Base-by-base conservation (phyloP, 2,113 vertebrate genomes). In the Manacus vitellinus region DNA sequence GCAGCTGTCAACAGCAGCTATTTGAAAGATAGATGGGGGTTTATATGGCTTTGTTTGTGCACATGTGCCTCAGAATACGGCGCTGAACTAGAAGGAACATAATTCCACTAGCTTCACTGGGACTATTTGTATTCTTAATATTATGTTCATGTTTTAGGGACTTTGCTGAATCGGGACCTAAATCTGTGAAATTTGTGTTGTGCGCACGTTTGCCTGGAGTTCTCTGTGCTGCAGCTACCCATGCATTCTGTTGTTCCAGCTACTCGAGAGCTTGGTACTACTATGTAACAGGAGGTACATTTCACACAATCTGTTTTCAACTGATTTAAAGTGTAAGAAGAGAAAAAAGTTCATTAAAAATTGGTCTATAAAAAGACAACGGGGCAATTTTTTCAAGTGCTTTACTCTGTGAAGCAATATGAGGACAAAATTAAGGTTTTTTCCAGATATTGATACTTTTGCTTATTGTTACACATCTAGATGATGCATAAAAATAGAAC, bases 1-100 rank as follows among this genome's bases (percentile, higher is more conserved):
- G 94, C 91, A 95, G 91, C 96, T 92, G 96, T 91, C 96, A 96
- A 31, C 16, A 1, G 83, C 35, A 81, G 89, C 95, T 79, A 56
- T 97, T 92, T 47, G 76, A 68, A 75, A 96, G 96, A 94, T 92
- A 5, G 92, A 94, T 95, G 92, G 62, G 55, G 49, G 10, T 46
- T 91, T 89, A 22, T 55, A 65, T 27, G 63, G 83, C 92, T 95
- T 94, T 85, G 76, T 88, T 88, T 92, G 91, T 73, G 87, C 89
- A 94, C 87, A 65, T 79, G 84, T 78, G 89, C 71, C 89, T 76
- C 85, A 18, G 80, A 92, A 75, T 7, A 91, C 12, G 0, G 86
- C 2, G 8, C 76, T 70, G 71, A 78, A 47, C 91, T 92, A 14
- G 70, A 7, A 74, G 91, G 67, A 70, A 73, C 59, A 56, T 92